Evolutionary conservation across 2,113 vertebrate species (phyloP).

Genomic region (Stercorarius parasiticus): DNA sequence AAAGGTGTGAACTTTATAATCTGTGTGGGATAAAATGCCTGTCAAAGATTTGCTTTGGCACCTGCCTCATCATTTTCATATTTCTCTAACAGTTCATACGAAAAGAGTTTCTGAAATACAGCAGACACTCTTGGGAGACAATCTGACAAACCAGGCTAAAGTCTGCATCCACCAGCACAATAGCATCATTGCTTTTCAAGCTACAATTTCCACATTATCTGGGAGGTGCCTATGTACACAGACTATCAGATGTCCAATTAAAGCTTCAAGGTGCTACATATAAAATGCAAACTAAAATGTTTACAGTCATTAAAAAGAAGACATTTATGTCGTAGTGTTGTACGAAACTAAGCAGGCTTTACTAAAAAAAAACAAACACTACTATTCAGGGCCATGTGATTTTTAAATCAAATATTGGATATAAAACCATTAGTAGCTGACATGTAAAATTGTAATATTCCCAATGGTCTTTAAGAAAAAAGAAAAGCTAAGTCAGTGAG

Average conservation of each 20-base stretch:
- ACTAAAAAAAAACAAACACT: conserved; percentile 14
- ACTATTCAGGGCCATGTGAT: conserved; percentile 20
- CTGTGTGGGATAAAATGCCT: neutral
- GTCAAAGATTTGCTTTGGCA: conserved; percentile 41
- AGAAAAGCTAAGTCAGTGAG: neutral
- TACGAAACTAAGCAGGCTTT: conserved; percentile 51
- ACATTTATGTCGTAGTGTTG: conserved; percentile 44
- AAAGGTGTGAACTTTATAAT: neutral
- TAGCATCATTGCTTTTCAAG: conserved; percentile 51
- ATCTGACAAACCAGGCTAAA: conserved; percentile 36
- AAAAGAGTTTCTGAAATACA: conserved; percentile 58
- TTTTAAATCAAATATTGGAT: conserved; percentile 24
- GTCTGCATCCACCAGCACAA: conserved; percentile 39
- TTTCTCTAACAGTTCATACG: conserved; percentile 58
- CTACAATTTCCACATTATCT: conserved; percentile 47
- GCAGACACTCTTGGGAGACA: conserved; percentile 54
- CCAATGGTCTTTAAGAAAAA: conserved; percentile 10
- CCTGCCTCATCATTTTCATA: conserved; percentile 58
- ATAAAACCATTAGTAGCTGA: conserved; percentile 34
- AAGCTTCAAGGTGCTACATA: conserved; percentile 56
- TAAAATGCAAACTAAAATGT: conserved; percentile 63
- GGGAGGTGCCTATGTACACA: conserved; percentile 48
- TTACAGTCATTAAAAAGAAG: conserved; percentile 60
- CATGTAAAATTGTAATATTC: conserved; percentile 41
- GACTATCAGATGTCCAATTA: conserved; percentile 67